Evolutionary conservation across 2,113 vertebrate genomes (phyloP), one percentile per base, ranked within the genome.

Genomic region (Choloepus hoffmanni): DNA sequence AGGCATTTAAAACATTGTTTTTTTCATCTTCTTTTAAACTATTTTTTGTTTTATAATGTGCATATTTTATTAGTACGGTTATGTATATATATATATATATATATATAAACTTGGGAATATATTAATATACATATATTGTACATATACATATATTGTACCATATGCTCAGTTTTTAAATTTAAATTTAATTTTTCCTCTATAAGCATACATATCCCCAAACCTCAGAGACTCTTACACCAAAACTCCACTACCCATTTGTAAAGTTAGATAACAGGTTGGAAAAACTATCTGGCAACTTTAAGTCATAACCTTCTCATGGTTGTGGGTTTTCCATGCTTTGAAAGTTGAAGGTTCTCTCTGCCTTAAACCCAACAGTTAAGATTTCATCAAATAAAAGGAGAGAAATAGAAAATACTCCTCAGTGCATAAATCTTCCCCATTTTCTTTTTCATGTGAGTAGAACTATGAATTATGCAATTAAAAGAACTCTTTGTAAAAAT

Each of bases 401-500:
- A 60, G 0, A 76, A 1, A 76, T 2, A 45, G n/a, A 2, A 67
- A 89, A n/a, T 93, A 58, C 0, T 84, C 18, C 24, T 67, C 40
- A 48, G 50, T 87, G 23, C n/a, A 78, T 68, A 77, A 79, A 30
- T 3, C 15, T 81, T 82, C 26, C 67, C 15, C 50, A n/a, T 45
- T 1, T 77, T 85, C 14, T 53, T 58, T 70, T 79, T 53, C n/a
- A 45, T 3, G 0, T 43, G 73, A 11, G 7, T 89, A 23, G 33
- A 82, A 89, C 82, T 48, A 79, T 79, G 6, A 87, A 5, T 26
- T 73, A 23, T 33, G 28, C 43, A 90, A 40, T 94, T 74, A 68
- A 87, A 92, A 85, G 3, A 83, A 55, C 28, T 88, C 40, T 50
- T 36, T 48, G n/a, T 19, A 89, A 92, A 96, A 92, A 96, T 83